Percentiles rank a stretch among this genome's conserved stretches.
phyloP scores from a whole-genome alignment of 2,113 vertebrate species.

The Rhinoderma darwinii region DNA sequence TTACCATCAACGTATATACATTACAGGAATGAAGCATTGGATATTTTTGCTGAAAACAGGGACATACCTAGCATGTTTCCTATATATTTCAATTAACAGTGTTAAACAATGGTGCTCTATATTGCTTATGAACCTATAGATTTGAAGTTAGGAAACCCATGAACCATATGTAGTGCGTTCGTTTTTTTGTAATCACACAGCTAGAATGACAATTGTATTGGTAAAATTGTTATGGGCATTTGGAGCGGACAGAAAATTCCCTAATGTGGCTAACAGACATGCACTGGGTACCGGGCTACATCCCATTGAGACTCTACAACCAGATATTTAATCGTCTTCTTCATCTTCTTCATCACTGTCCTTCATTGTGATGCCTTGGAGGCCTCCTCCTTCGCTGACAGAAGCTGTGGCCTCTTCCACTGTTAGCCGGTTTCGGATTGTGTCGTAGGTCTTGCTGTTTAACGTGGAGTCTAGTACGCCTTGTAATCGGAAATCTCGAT shows the following conservation, averaged over 20 bases:
- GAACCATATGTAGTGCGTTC: constrained; percentile 88
- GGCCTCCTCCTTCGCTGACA: constrained; percentile 91
- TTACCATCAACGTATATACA: constrained; percentile 91
- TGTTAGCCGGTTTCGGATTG: constrained; percentile 92
- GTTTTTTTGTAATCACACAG: constrained; percentile 81
- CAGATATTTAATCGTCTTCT: constrained; percentile 81
- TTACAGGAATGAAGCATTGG: constrained; percentile 92
- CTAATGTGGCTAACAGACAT: constrained; percentile 98
- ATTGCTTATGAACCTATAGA: constrained; percentile 99
- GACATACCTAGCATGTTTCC: constrained; percentile 84
- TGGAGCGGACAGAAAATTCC: constrained; percentile 91
- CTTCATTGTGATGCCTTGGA: constrained; percentile 97
- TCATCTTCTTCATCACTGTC: constrained; percentile 98
- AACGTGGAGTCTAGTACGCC: constrained; percentile 98
- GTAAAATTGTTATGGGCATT: constrained; percentile 93
- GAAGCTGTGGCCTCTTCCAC: constrained; percentile 95
- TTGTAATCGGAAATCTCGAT: constrained; percentile 97
- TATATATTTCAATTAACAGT: constrained; percentile 92
- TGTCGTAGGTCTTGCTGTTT: constrained; percentile 98
- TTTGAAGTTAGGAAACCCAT: constrained; percentile 89
- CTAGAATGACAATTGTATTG: constrained; percentile 93
- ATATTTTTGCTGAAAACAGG: constrained; percentile 90
- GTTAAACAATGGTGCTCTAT: constrained; percentile 96
- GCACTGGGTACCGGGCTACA: constrained; percentile 90
- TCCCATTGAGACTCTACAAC: constrained; percentile 73